Conservation (phyloP, 92 coral and sea anemone genomes). For the Heteractis magnifica region DNA sequence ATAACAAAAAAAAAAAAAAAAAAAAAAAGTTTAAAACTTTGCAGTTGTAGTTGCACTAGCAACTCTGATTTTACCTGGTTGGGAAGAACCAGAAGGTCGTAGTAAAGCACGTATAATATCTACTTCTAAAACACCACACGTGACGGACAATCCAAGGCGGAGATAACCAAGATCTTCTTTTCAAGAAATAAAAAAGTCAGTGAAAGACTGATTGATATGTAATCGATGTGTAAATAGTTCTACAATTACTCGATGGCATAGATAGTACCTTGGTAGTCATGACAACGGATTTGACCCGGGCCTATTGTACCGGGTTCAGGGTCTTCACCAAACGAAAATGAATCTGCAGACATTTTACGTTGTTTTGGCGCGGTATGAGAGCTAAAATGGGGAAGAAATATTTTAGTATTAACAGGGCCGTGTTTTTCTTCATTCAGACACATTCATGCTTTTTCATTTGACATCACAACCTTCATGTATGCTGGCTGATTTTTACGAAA, state of each 20-base stretch:
- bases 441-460: too few relatives aligned
- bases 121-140: conserved; percentile 35
- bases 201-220: too few relatives aligned
- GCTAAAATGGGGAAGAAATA: background rate
- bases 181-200: background rate
- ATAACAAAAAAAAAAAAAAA: background rate
- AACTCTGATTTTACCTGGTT: conserved; percentile 21
- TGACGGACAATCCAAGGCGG: conserved; percentile 34
- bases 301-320: conserved; percentile 13
- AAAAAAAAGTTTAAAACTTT: background rate
- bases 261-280: conserved; percentile 12
- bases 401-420: background rate
- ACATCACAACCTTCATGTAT: too few relatives aligned
- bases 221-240: too few relatives aligned
- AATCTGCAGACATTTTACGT: conserved; percentile 1
- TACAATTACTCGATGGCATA: too few relatives aligned
- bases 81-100: background rate
- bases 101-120: conserved; percentile 37
- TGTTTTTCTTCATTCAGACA: too few relatives aligned
- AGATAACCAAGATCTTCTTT: conserved; percentile 40
- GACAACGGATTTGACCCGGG: conserved; percentile 21
- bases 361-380: background rate
- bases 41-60: too few relatives aligned
- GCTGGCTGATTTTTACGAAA: too few relatives aligned
- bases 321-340: conserved; percentile 21